Evolutionary conservation across 2,797 vertebrate species (phyloP), one percentile per base, ranked within the genome.

Genomic region (Crypturellus tataupa): DNA sequence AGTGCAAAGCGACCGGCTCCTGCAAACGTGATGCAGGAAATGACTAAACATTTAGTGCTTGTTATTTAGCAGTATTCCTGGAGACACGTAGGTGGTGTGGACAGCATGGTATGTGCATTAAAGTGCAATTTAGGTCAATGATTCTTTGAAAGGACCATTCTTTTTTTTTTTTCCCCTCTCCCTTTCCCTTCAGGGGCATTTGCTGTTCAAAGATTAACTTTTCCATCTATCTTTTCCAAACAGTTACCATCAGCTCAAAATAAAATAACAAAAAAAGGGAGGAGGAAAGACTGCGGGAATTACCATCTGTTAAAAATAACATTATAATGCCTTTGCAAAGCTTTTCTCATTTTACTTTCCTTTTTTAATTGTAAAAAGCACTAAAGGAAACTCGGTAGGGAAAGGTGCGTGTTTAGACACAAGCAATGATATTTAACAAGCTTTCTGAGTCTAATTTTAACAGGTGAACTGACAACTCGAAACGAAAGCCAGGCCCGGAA

Each of bases 31-130:
- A 90, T 90, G 95, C 97, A 97, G 97, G 97, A 97, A 97, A 95
- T 97, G 97, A 98, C 97, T 97, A 96, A 97, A 94, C 96, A 59
- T 86, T 95, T 96, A 97, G 93, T 87, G 97, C 96, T 97, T 83
- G 94, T 96, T 96, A 93, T 96, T 95, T 81, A 93, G 92, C 94
- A 94, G 95, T 91, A 92, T 97, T 97, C 96, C 95, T 95, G 94
- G 94, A 96, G 96, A 96, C 94, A 82, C 92, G 93, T 96, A 96
- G 97, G 95, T 94, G 95, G 95, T 84, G 93, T 91, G 94, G 95
- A 92, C 93, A 97, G 95, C 96, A 67, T 60, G 91, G 92, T 95
- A 97, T 96, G 97, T 96, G 94, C 96, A 94, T 96, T 82, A 64
- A 94, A 94, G 89, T 87, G 95, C 89, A 95, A 96, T 96, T 96